Percentiles rank a stretch among this genome's conserved stretches.
Conservation (phyloP, 2,113 vertebrate species). For the Ceuthmochares aereus region DNA sequence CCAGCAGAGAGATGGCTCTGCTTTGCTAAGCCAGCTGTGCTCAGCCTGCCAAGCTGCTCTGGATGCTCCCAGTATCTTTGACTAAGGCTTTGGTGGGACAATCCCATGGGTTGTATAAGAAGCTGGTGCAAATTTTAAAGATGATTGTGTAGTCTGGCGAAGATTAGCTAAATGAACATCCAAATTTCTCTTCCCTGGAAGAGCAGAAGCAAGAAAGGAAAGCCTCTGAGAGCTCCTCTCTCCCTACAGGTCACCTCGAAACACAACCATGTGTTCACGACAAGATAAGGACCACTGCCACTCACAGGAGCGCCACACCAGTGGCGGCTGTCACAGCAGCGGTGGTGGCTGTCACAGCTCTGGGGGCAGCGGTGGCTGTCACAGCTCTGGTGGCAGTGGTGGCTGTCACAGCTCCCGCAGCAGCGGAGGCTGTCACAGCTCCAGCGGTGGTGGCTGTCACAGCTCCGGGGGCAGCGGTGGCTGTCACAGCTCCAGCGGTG, state of each 20-base stretch:
- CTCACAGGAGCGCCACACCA: neutral
- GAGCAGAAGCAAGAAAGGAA: neutral
- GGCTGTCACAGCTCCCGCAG: neutral
- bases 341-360: neutral
- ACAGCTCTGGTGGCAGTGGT: neutral
- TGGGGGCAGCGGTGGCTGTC: neutral
- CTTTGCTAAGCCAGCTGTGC: accelerated
- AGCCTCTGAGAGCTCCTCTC: neutral
- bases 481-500: neutral
- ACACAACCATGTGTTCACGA: slow-evolving; percentile 4
- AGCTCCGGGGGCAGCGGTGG: neutral
- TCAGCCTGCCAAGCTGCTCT: neutral
- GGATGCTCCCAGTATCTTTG: accelerated
- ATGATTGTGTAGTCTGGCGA: accelerated
- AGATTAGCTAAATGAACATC: accelerated
- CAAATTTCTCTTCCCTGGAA: neutral
- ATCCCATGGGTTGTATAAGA: accelerated
- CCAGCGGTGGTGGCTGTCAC: neutral
- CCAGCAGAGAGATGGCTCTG: accelerated
- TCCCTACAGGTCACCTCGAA: neutral
- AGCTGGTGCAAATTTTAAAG: neutral
- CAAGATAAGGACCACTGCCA: slow-evolving; percentile 36
- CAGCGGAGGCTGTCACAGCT: neutral
- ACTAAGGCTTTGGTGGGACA: neutral
- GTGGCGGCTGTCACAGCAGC: neutral